These are phyloP conservation scores for Hypsopygia costalis DNA, from an alignment of 2,888 invertebrate species.

Conservation along the genomic window DNA sequence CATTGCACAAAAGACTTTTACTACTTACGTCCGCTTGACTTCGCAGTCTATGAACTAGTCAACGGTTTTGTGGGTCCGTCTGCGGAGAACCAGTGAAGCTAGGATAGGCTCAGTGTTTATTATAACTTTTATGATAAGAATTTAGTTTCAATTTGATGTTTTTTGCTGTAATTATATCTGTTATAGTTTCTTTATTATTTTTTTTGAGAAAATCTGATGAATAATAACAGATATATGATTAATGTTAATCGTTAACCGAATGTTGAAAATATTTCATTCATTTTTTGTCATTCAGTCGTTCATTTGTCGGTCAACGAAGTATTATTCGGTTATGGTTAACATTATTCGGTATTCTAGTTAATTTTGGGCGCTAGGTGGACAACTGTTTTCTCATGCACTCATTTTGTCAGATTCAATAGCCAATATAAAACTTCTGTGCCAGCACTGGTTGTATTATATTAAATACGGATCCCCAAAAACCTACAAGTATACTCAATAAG, in stretches of 20 bases:
- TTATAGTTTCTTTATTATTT: neutral
- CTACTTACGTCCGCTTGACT: slow-evolving; percentile 21
- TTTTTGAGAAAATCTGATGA: slow-evolving; percentile 37
- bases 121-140: neutral
- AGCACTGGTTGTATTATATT: neutral
- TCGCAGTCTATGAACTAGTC: slow-evolving; percentile 58
- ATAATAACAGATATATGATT: slow-evolving; percentile 27
- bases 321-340: slow-evolving; percentile 45
- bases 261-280: slow-evolving; percentile 16
- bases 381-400: slow-evolving; percentile 12
- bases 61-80: slow-evolving; percentile 56
- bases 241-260: slow-evolving; percentile 47
- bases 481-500: neutral
- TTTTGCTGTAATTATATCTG: slow-evolving; percentile 20
- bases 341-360: slow-evolving; percentile 46
- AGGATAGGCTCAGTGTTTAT: slow-evolving; percentile 6
- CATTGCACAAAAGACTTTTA: slow-evolving; percentile 29
- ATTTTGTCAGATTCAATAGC: neutral
- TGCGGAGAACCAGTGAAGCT: slow-evolving; percentile 32
- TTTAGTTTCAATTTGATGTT: slow-evolving; percentile 39
- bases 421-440: neutral
- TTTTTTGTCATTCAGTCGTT: slow-evolving; percentile 8
- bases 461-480: slow-evolving; percentile 7
- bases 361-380: slow-evolving; percentile 41
- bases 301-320: slow-evolving; percentile 3